Percentiles rank a stretch among this genome's conserved stretches.
phyloP scores from a whole-genome alignment of 2,113 vertebrate species.

The Phalacrocorax aristotelis region DNA sequence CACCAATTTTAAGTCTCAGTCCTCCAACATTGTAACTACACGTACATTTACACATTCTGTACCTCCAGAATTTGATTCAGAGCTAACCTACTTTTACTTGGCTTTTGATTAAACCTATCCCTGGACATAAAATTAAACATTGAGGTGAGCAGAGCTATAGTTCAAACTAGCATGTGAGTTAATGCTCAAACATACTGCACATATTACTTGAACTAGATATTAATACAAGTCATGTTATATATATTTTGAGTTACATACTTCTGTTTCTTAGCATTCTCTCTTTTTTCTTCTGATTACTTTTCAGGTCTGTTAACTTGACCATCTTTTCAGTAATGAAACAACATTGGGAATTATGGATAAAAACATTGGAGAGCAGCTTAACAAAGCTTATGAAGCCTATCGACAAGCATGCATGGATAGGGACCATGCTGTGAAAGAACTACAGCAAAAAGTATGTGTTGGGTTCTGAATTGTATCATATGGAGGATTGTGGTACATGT shows the following conservation, averaged over 20 bases:
- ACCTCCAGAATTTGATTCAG: background rate
- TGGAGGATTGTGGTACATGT: background rate
- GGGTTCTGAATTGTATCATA: background rate
- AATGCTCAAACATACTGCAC: background rate
- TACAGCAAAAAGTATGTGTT: conserved; percentile 86
- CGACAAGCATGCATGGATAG: conserved; percentile 93
- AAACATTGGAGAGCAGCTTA: conserved; percentile 95
- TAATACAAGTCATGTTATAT: background rate
- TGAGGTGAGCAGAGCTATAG: background rate
- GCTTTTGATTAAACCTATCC: background rate
- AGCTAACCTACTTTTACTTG: background rate
- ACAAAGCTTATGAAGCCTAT: conserved; percentile 97
- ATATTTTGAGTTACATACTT: background rate
- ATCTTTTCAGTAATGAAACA: conserved; percentile 88
- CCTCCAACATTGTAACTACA: background rate
- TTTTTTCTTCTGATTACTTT: conserved; percentile 59
- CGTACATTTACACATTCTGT: background rate
- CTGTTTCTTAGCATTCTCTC: conserved; percentile 1
- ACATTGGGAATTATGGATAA: conserved; percentile 90
- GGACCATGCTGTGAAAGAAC: conserved; percentile 85
- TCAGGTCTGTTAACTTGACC: conserved; percentile 59
- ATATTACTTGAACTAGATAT: background rate
- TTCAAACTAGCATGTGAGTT: background rate
- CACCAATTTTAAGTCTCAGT: background rate
- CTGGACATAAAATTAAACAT: background rate